Evolutionary conservation across 2,797 vertebrate species (phyloP).

Genomic region (Anabas testudineus): DNA sequence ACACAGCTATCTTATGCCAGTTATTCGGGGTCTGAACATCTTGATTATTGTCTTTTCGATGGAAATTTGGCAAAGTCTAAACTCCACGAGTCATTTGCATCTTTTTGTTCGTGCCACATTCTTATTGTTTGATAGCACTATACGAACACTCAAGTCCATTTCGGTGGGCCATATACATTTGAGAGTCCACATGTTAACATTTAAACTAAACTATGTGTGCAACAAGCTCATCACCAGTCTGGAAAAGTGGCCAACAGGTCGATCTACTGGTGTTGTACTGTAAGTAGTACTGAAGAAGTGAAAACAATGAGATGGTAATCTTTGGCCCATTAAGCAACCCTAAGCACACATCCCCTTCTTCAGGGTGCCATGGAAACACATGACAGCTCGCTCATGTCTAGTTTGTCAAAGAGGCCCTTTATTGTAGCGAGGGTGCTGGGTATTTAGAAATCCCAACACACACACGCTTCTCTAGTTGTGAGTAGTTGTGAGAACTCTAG

Average conservation of each 20-base stretch:
- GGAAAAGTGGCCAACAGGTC: neutral
- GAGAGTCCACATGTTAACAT: neutral
- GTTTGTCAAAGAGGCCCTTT: slow-evolving; percentile 60
- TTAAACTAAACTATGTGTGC: neutral
- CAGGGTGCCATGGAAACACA: slow-evolving; percentile 56
- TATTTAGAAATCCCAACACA: slow-evolving; percentile 49
- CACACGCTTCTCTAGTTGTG: slow-evolving; percentile 2
- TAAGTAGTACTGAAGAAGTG: slow-evolving; percentile 2
- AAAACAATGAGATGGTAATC: slow-evolving; percentile 6
- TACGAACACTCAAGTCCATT: neutral
- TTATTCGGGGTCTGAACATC: slow-evolving; percentile 28
- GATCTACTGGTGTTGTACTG: neutral
- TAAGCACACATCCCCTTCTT: slow-evolving; percentile 31
- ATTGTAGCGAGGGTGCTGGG: slow-evolving; percentile 38
- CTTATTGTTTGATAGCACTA: neutral
- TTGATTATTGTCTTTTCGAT: slow-evolving; percentile 39
- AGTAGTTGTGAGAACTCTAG: no score
- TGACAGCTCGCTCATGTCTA: slow-evolving; percentile 42
- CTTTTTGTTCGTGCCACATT: neutral
- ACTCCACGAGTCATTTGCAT: neutral
- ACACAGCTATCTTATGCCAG: slow-evolving; percentile 15
- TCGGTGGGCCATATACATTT: neutral
- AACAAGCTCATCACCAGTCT: neutral
- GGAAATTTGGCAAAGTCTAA: slow-evolving; percentile 24
- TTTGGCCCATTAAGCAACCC: slow-evolving; percentile 39